Evolutionary conservation across 2,797 vertebrate species (phyloP).

Genomic region (Sebastes trivittatus): DNA sequence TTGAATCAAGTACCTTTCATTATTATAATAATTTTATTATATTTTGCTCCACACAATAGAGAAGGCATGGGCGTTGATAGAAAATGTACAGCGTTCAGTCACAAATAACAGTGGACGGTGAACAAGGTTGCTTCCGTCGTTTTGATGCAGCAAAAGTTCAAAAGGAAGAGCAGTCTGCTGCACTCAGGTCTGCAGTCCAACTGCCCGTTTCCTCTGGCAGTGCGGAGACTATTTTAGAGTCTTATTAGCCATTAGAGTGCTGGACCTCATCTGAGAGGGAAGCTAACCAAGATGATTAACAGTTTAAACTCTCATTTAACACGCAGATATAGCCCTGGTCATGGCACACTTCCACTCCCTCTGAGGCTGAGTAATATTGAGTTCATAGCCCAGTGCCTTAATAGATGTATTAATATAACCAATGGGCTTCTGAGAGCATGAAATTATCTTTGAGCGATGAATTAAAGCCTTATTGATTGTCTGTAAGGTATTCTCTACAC

Average conservation of each 20-base stretch:
- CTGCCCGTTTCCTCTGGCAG: conserved; percentile 43
- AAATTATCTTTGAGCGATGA: conserved; percentile 79
- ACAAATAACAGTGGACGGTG: not conserved
- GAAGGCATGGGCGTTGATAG: not conserved
- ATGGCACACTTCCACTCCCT: conserved; percentile 64
- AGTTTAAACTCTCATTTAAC: conserved; percentile 80
- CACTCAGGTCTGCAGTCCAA: conserved; percentile 8
- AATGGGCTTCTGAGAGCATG: conserved; percentile 78
- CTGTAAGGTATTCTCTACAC: conserved; percentile 66
- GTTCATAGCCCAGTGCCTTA: conserved; percentile 71
- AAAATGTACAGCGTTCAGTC: not conserved
- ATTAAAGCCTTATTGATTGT: conserved; percentile 79
- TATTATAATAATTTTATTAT: not conserved
- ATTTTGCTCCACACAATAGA: not conserved
- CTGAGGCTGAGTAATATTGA: conserved; percentile 67
- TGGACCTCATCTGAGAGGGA: conserved; percentile 61
- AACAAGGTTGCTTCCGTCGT: not conserved
- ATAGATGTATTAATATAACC: conserved; percentile 81
- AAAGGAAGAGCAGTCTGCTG: not conserved
- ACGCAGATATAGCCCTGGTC: conserved; percentile 60
- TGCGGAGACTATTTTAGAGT: conserved; percentile 32
- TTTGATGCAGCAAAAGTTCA: not conserved
- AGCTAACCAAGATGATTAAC: conserved; percentile 77
- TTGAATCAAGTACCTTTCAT: not conserved
- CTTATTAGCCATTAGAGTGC: conserved; percentile 73